Conservation (phyloP, 2,797 vertebrate species). For the Darevskia mixta region DNA sequence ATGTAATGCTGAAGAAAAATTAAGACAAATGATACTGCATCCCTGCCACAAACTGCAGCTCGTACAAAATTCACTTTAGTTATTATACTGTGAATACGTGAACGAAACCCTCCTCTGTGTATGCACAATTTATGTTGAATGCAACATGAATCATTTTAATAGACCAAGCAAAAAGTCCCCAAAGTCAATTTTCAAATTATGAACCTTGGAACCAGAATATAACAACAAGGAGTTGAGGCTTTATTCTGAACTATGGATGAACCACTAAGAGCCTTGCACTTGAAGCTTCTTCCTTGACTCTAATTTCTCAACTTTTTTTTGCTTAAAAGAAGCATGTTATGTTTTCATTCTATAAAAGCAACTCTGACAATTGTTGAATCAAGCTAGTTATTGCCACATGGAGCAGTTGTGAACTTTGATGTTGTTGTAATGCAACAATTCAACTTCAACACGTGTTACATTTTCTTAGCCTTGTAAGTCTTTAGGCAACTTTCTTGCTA, state of each 20-base stretch:
- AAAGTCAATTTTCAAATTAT: conserved; percentile 91
- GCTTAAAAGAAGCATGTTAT: neutral
- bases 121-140: conserved; percentile 93
- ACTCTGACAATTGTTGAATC: conserved; percentile 24
- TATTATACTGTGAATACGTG: conserved; percentile 84
- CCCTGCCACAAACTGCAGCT: conserved; percentile 85
- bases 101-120: conserved; percentile 86
- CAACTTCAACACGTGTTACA: neutral
- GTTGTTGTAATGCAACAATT: neutral
- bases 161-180: conserved; percentile 89
- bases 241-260: conserved; percentile 76
- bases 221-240: conserved; percentile 81
- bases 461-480: neutral
- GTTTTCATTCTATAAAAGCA: conserved; percentile 23
- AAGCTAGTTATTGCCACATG: neutral
- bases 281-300: conserved; percentile 66
- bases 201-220: conserved; percentile 86
- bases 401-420: neutral
- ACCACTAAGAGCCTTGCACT: conserved; percentile 74
- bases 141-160: conserved; percentile 97
- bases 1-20: conserved; percentile 88
- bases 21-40: conserved; percentile 88
- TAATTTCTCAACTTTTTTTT: neutral
- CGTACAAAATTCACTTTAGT: conserved; percentile 88
- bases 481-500: neutral